These are phyloP conservation scores for Notarius lentiginosus DNA, from an alignment of 2,113 vertebrate species.

Conservation along the genomic window DNA sequence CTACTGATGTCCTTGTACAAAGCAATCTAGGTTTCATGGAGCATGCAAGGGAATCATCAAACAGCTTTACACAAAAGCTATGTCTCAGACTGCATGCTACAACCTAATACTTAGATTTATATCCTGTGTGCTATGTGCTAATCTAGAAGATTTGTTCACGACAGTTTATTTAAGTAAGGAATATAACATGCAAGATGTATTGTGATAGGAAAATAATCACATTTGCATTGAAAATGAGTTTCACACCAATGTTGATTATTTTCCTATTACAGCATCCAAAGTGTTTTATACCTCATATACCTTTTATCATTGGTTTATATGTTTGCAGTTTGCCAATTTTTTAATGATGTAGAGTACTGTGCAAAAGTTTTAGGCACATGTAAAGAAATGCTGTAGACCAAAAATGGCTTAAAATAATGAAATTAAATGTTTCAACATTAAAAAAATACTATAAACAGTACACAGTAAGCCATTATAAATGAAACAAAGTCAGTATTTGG, in stretches of 20 bases:
- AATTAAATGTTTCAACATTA: no score
- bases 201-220: background rate
- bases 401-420: no score
- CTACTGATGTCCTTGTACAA: conserved; percentile 14
- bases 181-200: background rate
- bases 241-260: background rate
- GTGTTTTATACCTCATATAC: background rate
- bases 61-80: background rate
- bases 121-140: background rate
- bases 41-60: background rate
- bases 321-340: background rate
- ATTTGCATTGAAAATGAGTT: background rate
- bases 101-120: background rate
- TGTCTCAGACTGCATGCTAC: background rate
- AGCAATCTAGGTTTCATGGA: conserved; percentile 1
- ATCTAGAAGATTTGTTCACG: background rate
- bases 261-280: background rate
- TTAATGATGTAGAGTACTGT: background rate
- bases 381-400: no score
- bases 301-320: background rate
- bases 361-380: no score
- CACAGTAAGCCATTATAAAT: no score
- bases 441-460: no score
- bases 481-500: no score
- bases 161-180: background rate